phyloP scores from a whole-genome alignment of 2,888 invertebrate genomes.

The Drosophila antonietae region DNA sequence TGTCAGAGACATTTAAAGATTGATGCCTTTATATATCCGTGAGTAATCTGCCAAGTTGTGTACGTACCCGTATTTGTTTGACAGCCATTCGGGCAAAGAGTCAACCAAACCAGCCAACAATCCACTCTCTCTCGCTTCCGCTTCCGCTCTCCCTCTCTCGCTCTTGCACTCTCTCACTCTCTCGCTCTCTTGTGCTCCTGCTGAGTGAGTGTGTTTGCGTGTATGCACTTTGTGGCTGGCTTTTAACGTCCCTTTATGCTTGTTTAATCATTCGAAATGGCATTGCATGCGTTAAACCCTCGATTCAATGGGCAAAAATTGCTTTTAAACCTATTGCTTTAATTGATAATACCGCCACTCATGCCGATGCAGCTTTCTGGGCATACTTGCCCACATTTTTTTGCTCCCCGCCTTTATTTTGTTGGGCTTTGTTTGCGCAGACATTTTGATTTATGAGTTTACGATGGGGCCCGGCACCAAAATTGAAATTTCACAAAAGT shows the following conservation, averaged over 20 bases:
- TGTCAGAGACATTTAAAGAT: slow-evolving; percentile 75
- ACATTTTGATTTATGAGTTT: slow-evolving; percentile 77
- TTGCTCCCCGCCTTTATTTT: slow-evolving; percentile 25
- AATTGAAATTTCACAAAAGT: slow-evolving; percentile 69
- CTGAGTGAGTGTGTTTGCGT: slow-evolving; percentile 1
- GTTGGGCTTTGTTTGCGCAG: slow-evolving; percentile 63
- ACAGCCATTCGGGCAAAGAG: slow-evolving; percentile 19
- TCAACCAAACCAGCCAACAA: slow-evolving; percentile 1
- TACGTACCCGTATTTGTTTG: slow-evolving; percentile 54
- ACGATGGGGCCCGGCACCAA: slow-evolving; percentile 36
- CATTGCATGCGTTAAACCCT: slow-evolving; percentile 51
- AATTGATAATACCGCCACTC: slow-evolving; percentile 44
- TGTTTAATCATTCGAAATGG: slow-evolving; percentile 69
- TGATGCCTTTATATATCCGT: slow-evolving; percentile 74
- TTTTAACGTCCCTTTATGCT: slow-evolving; percentile 64
- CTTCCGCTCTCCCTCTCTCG: not conserved
- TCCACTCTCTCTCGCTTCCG: not conserved
- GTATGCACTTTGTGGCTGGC: slow-evolving; percentile 54
- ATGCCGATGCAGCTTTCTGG: slow-evolving; percentile 29
- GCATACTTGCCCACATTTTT: slow-evolving; percentile 34
- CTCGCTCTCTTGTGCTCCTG: not conserved
- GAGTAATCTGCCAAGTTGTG: slow-evolving; percentile 74
- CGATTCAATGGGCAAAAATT: slow-evolving; percentile 34
- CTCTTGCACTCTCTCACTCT: not conserved
- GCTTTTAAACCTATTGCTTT: slow-evolving; percentile 45